Evolutionary conservation across 2,888 invertebrate genomes (phyloP).

Genomic region (Anoncus sp.): DNA sequence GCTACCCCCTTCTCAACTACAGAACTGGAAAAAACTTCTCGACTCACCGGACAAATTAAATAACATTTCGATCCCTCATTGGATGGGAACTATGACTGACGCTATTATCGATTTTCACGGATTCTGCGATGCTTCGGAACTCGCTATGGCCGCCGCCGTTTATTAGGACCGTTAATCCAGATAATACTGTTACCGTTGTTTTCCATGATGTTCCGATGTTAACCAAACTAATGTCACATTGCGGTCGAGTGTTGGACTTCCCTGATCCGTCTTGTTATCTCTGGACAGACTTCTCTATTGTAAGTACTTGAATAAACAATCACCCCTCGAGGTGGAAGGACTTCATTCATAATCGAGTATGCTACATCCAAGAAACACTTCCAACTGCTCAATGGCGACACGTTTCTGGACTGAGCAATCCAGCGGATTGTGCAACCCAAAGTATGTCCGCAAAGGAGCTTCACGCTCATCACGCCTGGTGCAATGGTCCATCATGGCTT

Average conservation of each 20-base stretch:
- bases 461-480: slow-evolving; percentile 32
- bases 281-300: no score
- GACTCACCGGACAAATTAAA: no score
- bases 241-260: slow-evolving; percentile 5
- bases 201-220: slow-evolving; percentile 42
- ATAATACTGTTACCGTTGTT: slow-evolving; percentile 32
- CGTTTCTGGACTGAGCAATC: slow-evolving; percentile 59
- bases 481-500: slow-evolving; percentile 53
- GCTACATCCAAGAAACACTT: no score
- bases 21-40: no score
- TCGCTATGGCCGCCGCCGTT: slow-evolving; percentile 2
- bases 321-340: no score
- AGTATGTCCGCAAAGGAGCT: slow-evolving; percentile 45
- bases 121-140: slow-evolving; percentile 47
- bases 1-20: no score
- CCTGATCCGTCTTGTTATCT: slow-evolving; percentile 14
- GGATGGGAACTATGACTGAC: background rate
- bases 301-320: no score
- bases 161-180: background rate
- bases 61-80: slow-evolving; percentile 16
- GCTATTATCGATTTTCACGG: slow-evolving; percentile 30
- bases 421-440: slow-evolving; percentile 57
- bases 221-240: slow-evolving; percentile 5
- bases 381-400: slow-evolving; percentile 71
- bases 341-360: no score